phyloP scores from a whole-genome alignment of 2,113 vertebrate species.

The Cygnus buccinator region DNA sequence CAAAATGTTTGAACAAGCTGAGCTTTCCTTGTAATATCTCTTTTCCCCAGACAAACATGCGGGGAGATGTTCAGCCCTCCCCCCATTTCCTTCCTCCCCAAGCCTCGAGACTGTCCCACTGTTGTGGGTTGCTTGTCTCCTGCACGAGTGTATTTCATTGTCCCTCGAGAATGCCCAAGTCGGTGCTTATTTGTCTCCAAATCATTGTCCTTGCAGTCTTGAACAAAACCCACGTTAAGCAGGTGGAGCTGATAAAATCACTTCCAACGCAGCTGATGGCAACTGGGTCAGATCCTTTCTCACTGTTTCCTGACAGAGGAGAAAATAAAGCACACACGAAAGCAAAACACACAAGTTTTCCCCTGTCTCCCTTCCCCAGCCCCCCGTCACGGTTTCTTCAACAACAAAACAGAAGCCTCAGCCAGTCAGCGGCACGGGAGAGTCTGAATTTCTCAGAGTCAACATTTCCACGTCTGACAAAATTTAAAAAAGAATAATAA shows the following conservation, averaged over 20 bases:
- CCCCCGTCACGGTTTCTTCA: conserved; percentile 38
- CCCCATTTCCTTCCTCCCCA: background rate
- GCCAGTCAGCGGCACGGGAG: conserved; percentile 23
- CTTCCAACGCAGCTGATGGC: conserved; percentile 7
- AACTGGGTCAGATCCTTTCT: conserved; percentile 37
- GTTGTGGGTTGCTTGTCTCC: conserved; percentile 8
- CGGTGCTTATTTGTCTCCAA: conserved; percentile 32
- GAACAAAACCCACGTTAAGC: conserved; percentile 50
- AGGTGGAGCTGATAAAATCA: conserved; percentile 41
- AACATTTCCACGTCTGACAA: conserved; percentile 43
- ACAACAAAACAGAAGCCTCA: conserved; percentile 21
- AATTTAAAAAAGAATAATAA: background rate
- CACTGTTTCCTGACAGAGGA: conserved; percentile 44
- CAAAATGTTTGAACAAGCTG: background rate
- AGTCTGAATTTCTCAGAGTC: conserved; percentile 51
- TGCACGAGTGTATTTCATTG: background rate
- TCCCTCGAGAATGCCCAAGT: conserved; percentile 16
- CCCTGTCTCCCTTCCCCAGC: background rate
- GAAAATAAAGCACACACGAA: conserved; percentile 13
- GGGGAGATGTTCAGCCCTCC: background rate
- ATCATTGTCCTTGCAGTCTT: conserved; percentile 53
- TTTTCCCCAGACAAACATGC: background rate
- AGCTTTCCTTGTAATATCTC: background rate
- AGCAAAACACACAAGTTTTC: background rate
- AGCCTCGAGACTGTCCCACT: background rate